A percentile compares a stretch with the other conserved stretches of the same genome.
phyloP scores from a whole-genome alignment of 2,888 invertebrate species.

The Agonopterix arenella region DNA sequence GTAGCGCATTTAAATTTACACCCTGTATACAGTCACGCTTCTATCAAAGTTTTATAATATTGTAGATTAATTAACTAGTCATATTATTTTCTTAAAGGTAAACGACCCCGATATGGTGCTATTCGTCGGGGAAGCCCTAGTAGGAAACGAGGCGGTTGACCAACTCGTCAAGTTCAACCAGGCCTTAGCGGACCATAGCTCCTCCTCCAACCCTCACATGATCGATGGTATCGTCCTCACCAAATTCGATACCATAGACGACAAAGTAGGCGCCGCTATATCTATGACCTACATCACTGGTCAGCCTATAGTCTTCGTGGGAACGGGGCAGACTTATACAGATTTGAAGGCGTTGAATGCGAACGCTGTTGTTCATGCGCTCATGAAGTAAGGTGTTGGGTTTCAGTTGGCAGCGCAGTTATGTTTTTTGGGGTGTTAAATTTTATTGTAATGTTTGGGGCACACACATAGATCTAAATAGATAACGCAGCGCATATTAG shows the following conservation, averaged over 20 bases:
- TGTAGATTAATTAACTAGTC: too few species aligned
- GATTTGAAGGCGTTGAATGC: slow-evolving; percentile 98
- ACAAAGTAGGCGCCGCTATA: slow-evolving; percentile 99
- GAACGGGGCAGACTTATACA: slow-evolving; percentile 99
- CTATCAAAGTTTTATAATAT: too few species aligned
- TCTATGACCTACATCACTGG: slow-evolving; percentile 99
- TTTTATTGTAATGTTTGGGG: too few species aligned
- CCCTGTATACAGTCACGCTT: too few species aligned
- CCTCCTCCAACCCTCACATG: slow-evolving; percentile 87
- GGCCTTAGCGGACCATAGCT: slow-evolving; percentile 94
- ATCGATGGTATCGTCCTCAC: slow-evolving; percentile 99
- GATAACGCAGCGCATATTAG: too few species aligned
- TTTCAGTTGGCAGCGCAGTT: too few species aligned
- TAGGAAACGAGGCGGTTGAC: slow-evolving; percentile 99
- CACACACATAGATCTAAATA: too few species aligned
- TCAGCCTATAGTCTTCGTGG: slow-evolving; percentile 99
- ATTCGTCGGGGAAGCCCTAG: slow-evolving; percentile 99
- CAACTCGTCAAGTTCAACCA: slow-evolving; percentile 98
- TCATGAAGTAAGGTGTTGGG: slow-evolving; percentile 85
- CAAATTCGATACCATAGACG: slow-evolving; percentile 99
- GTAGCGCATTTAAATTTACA: too few species aligned
- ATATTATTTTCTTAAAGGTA: slow-evolving; percentile 56
- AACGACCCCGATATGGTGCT: slow-evolving; percentile 98
- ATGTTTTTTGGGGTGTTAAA: too few species aligned
- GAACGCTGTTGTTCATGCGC: slow-evolving; percentile 95